Percentiles rank a stretch among this genome's conserved stretches.
phyloP scores from a whole-genome alignment of 1,140 invertebrate species.

The Rhopalosiphum maidis region DNA sequence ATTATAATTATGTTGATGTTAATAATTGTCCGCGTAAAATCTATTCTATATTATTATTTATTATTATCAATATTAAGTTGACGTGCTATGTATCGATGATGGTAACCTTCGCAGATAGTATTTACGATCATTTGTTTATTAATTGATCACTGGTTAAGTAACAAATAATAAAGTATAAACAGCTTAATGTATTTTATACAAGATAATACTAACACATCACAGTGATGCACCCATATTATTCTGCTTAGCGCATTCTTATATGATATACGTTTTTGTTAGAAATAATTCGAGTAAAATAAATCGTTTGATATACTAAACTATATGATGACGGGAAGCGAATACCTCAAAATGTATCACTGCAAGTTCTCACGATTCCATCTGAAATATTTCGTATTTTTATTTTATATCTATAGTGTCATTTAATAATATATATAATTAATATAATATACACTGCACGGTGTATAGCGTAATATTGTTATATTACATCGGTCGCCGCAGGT shows the following conservation, averaged over 20 bases:
- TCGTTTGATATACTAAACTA: not conserved
- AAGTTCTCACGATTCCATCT: not conserved
- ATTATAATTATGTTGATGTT: too few relatives aligned
- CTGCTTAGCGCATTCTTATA: too few relatives aligned
- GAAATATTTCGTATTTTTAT: not conserved
- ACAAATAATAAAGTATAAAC: not conserved
- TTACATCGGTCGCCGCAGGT: not conserved
- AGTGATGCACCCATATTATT: not conserved
- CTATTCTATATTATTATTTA: not conserved
- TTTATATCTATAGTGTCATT: not conserved
- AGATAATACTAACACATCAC: too few relatives aligned
- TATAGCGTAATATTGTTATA: not conserved
- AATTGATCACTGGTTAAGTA: not conserved
- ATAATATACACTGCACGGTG: not conserved
- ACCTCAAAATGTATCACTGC: accelerated
- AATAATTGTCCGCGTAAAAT: too few relatives aligned
- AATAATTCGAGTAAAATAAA: not conserved
- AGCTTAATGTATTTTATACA: too few relatives aligned
- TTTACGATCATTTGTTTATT: too few relatives aligned
- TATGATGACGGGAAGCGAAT: too few relatives aligned
- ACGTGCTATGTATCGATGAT: too few relatives aligned
- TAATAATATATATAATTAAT: not conserved
- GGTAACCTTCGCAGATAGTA: too few relatives aligned
- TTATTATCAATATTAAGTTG: too few relatives aligned
- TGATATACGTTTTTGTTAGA: not conserved